Evolutionary conservation across 2,888 invertebrate species (phyloP), one percentile per base, ranked within the genome.

Genomic region (Siphlonurus alternatus): DNA sequence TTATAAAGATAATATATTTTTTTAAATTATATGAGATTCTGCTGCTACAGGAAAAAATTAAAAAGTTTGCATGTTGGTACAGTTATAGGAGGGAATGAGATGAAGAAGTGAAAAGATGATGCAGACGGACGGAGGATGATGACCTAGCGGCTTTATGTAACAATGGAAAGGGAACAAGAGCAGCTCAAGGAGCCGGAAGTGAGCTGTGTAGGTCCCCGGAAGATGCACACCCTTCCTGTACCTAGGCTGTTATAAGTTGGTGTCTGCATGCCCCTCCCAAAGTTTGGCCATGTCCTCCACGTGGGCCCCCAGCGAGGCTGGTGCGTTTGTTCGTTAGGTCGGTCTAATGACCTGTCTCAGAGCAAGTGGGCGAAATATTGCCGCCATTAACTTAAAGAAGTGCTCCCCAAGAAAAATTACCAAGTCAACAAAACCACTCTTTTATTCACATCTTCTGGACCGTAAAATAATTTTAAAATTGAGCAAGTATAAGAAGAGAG

Each of bases 281-380:
- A 38, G 15, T 38, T 10, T 38, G 15, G 15, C 15, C 15, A 10
- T 38, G n/a, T n/a, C n/a, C n/a, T n/a, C n/a, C n/a, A n/a, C n/a
- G n/a, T 38, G 38, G 38, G 38, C 38, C 38, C 5, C 38, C 7
- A 38, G 15, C 38, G 38, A 10, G 15, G 5, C 7, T 38, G 38
- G 38, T 38, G 38, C 38, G 18, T 65, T 65, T 66, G 61, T 67
- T 67, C 66, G 65, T 66, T 62, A 65, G 67, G 66, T 69, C 67
- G 64, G 68, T 70, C 70, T 71, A 71, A 71, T 71, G 71, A 70
- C 70, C 71, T 71, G 71, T 71, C 71, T 68, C 67, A 68, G 67
- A 59, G 65, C 65, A 66, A 68, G 67, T 69, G 69, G 69, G 68
- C 70, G 69, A 71, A 71, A 71, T 71, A 71, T 71, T 71, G 69